Base-by-base conservation (phyloP, 2,888 invertebrate genomes). In the Ceramica pisi region DNA sequence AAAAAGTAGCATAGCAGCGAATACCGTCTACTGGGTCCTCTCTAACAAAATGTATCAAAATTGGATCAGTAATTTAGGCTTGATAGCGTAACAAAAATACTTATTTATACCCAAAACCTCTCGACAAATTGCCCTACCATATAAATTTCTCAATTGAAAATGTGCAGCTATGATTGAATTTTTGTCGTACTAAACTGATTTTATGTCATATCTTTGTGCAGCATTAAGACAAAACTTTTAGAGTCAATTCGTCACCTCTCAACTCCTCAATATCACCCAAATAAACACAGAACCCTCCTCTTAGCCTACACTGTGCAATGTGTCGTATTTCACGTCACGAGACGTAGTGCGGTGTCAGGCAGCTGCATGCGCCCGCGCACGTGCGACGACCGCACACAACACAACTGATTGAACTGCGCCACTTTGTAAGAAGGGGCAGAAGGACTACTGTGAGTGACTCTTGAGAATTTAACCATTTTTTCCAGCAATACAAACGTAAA, bases 291-390 rank as follows among this genome's bases (percentile, higher is more conserved):
- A 63, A 63, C 68, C 61, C 60, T 44, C 9, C 21, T 46, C 26
- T 14, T 51, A 38, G 10, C 12, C n/a, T 31, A 61, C 59, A 38
- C 71, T 19, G 48, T 77, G 77, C 65, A 63, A 60, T 76, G 77
- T 80, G 77, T 78, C 81, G 67, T 74, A 68, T 81, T 80, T 81
- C 80, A 73, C 53, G 71, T 68, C 63, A 74, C 62, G 67, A 80
- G 59, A 80, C 19, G 51, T 53, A 60, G 50, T 44, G 35, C 76
- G 55, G 71, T 75, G 76, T 67, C 71, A 63, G 48, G 75, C 80
- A 80, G 81, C 81, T 80, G 80, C 65, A 67, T 67, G 71, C 76
- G 72, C 67, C 5, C 35, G 55, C 71, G 83, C 83, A 83, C 83
- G 83, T 83, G 83, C 83, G 71, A 74, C 63, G 59, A 78, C 82